Percentiles rank a stretch among this genome's conserved stretches.
Conservation (phyloP, 2,888 invertebrate genomes). For the Lasioglossum villosulum region DNA sequence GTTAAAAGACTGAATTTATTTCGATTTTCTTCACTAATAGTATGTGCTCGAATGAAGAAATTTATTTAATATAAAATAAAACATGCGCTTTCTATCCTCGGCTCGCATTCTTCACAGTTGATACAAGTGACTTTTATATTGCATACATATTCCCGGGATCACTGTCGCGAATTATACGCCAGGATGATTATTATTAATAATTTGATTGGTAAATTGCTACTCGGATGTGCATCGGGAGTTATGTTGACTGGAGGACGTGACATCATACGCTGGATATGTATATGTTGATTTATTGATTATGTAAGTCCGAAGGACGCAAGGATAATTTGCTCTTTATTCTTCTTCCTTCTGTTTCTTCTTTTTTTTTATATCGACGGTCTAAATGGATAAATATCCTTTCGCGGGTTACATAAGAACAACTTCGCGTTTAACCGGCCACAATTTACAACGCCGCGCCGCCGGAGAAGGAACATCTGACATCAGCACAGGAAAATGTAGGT, state of each 20-base stretch:
- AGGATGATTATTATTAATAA: conserved; percentile 3
- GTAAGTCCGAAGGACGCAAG: conserved; percentile 19
- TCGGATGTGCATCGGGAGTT: not conserved
- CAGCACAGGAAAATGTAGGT: conserved; percentile 66
- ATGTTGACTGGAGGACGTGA: not conserved
- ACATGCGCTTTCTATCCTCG: no score
- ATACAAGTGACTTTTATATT: not conserved
- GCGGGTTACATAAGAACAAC: conserved; percentile 54
- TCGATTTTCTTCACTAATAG: not conserved
- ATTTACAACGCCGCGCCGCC: conserved; percentile 44
- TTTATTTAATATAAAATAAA: not conserved
- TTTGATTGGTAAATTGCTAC: conserved; percentile 19
- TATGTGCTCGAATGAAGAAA: not conserved
- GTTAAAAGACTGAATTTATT: not conserved
- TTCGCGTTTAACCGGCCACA: conserved; percentile 45
- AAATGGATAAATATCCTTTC: conserved; percentile 39
- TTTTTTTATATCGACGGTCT: not conserved
- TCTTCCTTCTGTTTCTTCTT: not conserved
- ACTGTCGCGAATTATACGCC: not conserved
- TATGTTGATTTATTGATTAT: conserved; percentile 27
- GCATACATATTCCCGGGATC: not conserved
- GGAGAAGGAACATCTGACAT: conserved; percentile 60
- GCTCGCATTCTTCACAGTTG: no score
- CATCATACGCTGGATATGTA: not conserved
- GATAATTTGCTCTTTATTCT: conserved; percentile 29